Evolutionary conservation across 2,113 vertebrate species (phyloP).

Genomic region (Apaloderma vittatum): DNA sequence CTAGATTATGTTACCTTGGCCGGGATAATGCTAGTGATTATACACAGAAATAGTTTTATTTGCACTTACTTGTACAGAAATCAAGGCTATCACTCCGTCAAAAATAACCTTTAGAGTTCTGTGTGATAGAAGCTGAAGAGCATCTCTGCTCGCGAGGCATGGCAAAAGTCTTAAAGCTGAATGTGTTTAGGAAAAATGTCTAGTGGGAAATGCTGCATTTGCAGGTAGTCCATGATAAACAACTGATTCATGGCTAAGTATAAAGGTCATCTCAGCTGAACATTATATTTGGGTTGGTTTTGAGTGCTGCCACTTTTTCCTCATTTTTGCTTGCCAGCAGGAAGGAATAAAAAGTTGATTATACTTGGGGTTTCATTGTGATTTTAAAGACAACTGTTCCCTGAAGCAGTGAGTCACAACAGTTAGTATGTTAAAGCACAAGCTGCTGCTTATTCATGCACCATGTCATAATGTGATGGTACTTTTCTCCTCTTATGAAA

Average conservation of each 20-base stretch:
- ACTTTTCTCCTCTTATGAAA: neutral
- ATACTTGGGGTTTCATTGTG: neutral
- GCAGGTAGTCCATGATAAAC: neutral
- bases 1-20: neutral
- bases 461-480: neutral
- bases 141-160: neutral
- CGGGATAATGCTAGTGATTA: neutral
- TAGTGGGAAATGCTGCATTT: neutral
- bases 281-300: neutral
- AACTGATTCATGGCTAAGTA: neutral
- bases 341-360: neutral
- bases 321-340: neutral
- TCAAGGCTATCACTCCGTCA: neutral
- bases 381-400: neutral
- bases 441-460: neutral
- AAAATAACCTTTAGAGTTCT: neutral
- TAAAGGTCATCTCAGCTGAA: neutral
- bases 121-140: slow-evolving; percentile 10
- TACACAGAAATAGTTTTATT: neutral
- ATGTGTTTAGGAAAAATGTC: neutral
- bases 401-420: neutral
- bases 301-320: neutral
- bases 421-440: neutral
- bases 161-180: neutral
- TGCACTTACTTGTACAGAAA: neutral